Conservation (phyloP, 2,888 invertebrate species). For the Piscicola geometra region DNA sequence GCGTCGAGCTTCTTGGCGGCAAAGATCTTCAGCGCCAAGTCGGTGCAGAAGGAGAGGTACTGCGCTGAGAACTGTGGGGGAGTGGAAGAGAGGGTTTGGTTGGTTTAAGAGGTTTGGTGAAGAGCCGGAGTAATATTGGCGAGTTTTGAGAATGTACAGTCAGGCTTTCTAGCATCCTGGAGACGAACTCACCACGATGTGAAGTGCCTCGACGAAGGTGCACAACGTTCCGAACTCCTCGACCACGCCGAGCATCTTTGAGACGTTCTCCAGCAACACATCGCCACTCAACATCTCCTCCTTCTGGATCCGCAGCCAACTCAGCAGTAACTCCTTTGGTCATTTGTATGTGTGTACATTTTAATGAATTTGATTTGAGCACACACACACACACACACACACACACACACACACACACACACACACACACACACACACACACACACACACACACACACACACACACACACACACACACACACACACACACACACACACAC, state of each 20-base stretch:
- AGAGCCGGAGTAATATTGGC: too few species aligned
- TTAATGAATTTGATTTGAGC: too few species aligned
- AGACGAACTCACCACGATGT: neutral
- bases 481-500: neutral
- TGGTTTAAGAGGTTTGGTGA: neutral
- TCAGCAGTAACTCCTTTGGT: slow-evolving; percentile 33
- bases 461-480: too few species aligned
- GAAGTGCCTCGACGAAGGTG: slow-evolving; percentile 23
- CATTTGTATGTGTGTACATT: too few species aligned
- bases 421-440: too few species aligned
- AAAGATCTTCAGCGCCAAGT: slow-evolving; percentile 30
- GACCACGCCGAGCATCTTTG: slow-evolving; percentile 34
- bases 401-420: too few species aligned
- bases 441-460: too few species aligned
- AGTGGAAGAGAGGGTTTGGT: neutral
- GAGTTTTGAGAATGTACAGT: neutral
- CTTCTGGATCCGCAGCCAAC: slow-evolving; percentile 31
- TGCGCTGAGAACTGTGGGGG: slow-evolving; percentile 20
- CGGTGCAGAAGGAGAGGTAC: slow-evolving; percentile 31
- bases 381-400: too few species aligned
- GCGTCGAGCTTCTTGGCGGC: slow-evolving; percentile 8
- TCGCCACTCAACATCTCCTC: slow-evolving; percentile 25
- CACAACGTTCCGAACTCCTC: slow-evolving; percentile 30
- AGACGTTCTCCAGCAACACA: slow-evolving; percentile 31
- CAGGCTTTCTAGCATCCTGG: neutral